Percentiles rank a stretch among this genome's conserved stretches.
Evolutionary conservation across 2,113 vertebrate genomes (phyloP).

Genomic region (Propithecus coquereli): DNA sequence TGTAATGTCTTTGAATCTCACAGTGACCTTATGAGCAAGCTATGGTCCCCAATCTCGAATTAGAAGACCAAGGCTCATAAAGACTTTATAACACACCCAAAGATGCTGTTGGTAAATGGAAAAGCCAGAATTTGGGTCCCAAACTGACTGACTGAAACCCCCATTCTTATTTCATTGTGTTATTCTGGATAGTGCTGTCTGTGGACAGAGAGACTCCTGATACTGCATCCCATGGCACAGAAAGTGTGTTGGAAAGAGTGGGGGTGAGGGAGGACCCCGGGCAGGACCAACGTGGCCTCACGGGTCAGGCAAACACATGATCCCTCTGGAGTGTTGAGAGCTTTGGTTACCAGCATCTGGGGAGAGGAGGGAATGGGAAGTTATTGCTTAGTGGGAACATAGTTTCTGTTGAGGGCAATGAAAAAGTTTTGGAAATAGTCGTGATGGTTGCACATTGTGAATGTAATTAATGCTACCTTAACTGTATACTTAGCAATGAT

Average conservation of each 20-base stretch:
- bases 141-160: neutral
- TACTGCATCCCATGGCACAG: neutral
- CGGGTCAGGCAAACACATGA: neutral
- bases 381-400: too few relatives aligned
- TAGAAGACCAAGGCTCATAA: neutral
- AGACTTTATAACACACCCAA: neutral
- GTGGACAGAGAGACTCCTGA: neutral
- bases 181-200: neutral
- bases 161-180: neutral
- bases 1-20: neutral
- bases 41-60: neutral
- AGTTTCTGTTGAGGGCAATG: too few relatives aligned
- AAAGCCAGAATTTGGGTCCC: neutral
- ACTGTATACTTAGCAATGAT: too few relatives aligned
- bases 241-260: neutral
- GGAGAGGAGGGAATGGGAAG: too few relatives aligned
- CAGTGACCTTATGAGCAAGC: neutral
- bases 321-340: neutral
- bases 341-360: neutral
- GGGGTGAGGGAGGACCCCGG: neutral
- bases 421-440: too few relatives aligned
- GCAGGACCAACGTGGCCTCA: neutral
- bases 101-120: neutral
- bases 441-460: too few relatives aligned
- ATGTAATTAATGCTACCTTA: too few relatives aligned